Evolutionary conservation across 2,888 invertebrate species (phyloP), one percentile per base, ranked within the genome.

Genomic region (Folsomia candida): DNA sequence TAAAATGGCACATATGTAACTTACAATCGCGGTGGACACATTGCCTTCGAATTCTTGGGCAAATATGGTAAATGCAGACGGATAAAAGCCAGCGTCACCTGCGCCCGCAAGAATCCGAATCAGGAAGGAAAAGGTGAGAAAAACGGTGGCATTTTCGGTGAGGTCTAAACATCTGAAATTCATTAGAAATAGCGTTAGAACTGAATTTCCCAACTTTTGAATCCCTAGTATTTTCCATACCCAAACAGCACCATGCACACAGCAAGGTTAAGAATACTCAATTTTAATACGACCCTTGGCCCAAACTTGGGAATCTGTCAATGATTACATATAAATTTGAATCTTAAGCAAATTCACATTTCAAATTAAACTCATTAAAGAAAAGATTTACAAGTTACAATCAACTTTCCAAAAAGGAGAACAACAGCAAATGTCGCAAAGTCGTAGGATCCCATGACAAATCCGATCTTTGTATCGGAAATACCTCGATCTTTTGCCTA

Each of bases 21-120:
- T 71, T 74, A 76, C 76, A 26, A 76, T 63, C 2, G 72, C 65
- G 3, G 76, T 74, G 0, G 76, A 74, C 28, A 76, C 68, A 11
- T 69, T 28, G 1, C 62, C 69, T 20, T 67, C 63, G 51, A 76
- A 72, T 64, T 76, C 76, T 26, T 70, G 54, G 14, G 72, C 68
- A 61, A 76, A 72, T 18, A 76, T 54, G 18, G 71, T 68, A 61
- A 76, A 72, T 0, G 69, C 62, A 4, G 76, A 70, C 0, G 76
- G 76, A 51, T 74, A 74, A 64, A 74, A 71, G 11, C 72, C 73
- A 11, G 76, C 76, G 66, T 76, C 76, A n/a, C 74, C 74, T 18
- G 69, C 68, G 24, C 76, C 76, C 0, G 62, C 69, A 27, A 74
- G 25, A 2, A 74, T 59, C 51, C 76, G 61, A 9, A 76, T n/a